Evolutionary conservation across 2,888 invertebrate species (phyloP).

Genomic region (Clivina fossor): DNA sequence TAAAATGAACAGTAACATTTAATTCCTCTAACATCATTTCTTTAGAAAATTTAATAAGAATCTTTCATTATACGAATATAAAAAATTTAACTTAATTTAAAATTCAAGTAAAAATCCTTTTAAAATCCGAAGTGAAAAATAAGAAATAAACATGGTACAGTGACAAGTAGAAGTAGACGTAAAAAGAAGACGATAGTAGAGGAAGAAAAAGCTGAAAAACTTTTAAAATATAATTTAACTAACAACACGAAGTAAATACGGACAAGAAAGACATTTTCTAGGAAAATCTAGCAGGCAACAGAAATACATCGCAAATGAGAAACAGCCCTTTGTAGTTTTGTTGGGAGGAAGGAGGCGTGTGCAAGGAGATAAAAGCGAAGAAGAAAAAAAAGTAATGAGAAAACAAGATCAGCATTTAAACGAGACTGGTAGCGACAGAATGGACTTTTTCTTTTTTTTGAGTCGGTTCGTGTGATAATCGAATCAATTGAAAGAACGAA

Average conservation of each 20-base stretch:
- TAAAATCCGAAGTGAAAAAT: too few relatives aligned
- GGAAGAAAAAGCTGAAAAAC: too few relatives aligned
- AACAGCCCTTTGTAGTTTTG: neutral
- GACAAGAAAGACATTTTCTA: neutral
- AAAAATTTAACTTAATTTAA: too few relatives aligned
- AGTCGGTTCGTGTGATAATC: conserved; percentile 13
- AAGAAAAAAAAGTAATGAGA: conserved; percentile 22
- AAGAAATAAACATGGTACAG: too few relatives aligned
- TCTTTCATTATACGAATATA: too few relatives aligned
- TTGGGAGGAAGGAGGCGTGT: neutral
- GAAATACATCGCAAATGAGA: conserved; percentile 18
- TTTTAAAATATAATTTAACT: conserved; percentile 1
- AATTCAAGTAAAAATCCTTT: too few relatives aligned
- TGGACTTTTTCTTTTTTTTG: neutral
- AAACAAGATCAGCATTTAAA: conserved; percentile 32
- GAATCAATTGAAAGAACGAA: conserved; percentile 19
- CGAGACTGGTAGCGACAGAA: conserved; percentile 4
- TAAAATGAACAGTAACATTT: too few relatives aligned
- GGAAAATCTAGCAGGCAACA: conserved; percentile 8
- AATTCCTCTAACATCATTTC: too few relatives aligned
- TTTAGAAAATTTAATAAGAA: too few relatives aligned
- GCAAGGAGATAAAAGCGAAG: neutral
- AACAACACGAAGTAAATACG: neutral
- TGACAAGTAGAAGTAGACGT: too few relatives aligned
- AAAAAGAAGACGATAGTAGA: too few relatives aligned